A percentile compares a stretch with the other conserved stretches of the same genome.
Evolutionary conservation across 2,888 invertebrate genomes (phyloP).

Genomic region (Lepidochrysops patricia): DNA sequence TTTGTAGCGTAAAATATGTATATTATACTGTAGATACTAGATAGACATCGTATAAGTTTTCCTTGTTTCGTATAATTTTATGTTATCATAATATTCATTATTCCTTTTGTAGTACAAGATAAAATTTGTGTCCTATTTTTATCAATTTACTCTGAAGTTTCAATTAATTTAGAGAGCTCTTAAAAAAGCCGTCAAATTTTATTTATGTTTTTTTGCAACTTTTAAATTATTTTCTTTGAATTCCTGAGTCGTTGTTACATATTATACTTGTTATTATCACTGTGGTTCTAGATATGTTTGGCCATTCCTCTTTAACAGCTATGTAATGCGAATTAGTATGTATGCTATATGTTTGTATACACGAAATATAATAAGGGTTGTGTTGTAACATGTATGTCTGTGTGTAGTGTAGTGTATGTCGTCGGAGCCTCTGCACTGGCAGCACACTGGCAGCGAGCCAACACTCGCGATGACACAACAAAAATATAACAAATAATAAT

Average conservation of each 20-base stretch:
- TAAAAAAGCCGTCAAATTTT: too few species aligned
- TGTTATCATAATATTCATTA: neutral
- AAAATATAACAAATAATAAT: neutral
- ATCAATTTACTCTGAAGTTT: too few species aligned
- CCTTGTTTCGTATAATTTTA: neutral
- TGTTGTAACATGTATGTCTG: neutral
- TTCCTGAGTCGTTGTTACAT: too few species aligned
- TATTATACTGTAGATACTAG: neutral
- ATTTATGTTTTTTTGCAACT: too few species aligned
- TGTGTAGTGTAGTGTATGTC: neutral
- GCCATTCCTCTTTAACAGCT: too few species aligned
- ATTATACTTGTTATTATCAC: too few species aligned
- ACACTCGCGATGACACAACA: neutral
- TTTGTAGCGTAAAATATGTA: neutral
- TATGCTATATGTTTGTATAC: neutral
- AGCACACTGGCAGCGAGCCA: neutral
- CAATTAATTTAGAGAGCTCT: too few species aligned
- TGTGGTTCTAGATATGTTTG: too few species aligned
- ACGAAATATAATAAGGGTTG: neutral
- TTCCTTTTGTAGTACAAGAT: too few species aligned
- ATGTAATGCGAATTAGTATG: too few species aligned
- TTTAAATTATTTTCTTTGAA: too few species aligned
- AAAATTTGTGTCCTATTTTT: too few species aligned
- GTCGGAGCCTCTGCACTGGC: neutral
- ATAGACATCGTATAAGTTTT: neutral